Evolutionary conservation across 1,140 invertebrate genomes (phyloP), one percentile per base, ranked within the genome.

Genomic region (Dolichoris vasculosae): DNA sequence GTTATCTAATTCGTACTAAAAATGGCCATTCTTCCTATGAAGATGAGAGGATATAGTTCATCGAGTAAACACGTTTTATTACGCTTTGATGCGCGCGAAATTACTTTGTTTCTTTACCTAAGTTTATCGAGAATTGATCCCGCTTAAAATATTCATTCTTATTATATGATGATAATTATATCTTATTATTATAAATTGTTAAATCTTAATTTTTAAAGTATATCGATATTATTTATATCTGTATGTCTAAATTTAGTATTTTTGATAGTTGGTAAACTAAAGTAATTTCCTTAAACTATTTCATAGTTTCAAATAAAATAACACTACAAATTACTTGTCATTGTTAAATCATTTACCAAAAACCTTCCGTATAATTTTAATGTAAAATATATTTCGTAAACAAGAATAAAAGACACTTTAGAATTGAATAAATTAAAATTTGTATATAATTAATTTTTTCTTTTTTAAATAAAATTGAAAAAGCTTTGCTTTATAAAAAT

Each of bases 1-100:
- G 40, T 35, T 48, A 69, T 81, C 38, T 67, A 81, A 81, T 48
- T 63, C 40, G 40, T 23, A 30, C 38, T 30, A 63, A 75, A 83
- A 76, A 9, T 38, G 38, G n/a, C n/a, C 48, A 35, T 46, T 64
- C 38, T 35, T 77, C 63, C 73, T 46, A 46, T 38, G 55, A 64
- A 76, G 35, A n/a, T 32, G 82, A 73, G 67, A 38, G 38, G 32
- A 23, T 63, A n/a, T n/a, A 59, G 67, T 71, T 55, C 32, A 43
- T 40, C 30, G 30, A 79, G 46, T 23, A 84, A 84, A 79, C 63
- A 35, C 83, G 83, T 71, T 84, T 84, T 71, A 79, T 55, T 43
- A 71, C 76, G 83, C 75, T 79, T 79, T 43, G 59, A 84, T 67
- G 35, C 11, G 75, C 83, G 83, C 83, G 83, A 84, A 84, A 84